Percentiles rank a stretch among this genome's conserved stretches.
These are phyloP conservation scores for Meloidogyne chitwoodi DNA, from an alignment of 1,140 invertebrate species.

Conservation along the genomic window DNA sequence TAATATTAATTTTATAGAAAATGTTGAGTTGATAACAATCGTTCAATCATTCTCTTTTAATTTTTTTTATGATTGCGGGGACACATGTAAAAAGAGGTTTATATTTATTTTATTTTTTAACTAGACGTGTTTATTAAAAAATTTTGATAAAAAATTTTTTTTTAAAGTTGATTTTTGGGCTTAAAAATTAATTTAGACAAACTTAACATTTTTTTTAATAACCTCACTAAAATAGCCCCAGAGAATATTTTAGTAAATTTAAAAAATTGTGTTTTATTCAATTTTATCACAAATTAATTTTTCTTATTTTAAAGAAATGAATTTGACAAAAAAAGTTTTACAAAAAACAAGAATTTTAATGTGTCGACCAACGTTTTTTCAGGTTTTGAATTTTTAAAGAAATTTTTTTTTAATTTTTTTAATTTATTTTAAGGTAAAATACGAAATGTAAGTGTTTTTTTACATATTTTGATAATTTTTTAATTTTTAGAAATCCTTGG, in stretches of 20 bases:
- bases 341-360: slow-evolving; percentile 38
- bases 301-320: background rate
- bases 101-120: too few relatives aligned
- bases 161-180: too few relatives aligned
- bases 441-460: background rate
- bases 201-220: too few relatives aligned
- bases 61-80: background rate
- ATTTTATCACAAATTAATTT: too few relatives aligned
- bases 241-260: too few relatives aligned
- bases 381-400: slow-evolving; percentile 26
- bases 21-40: background rate
- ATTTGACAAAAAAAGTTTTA: background rate
- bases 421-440: slow-evolving; percentile 1
- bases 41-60: background rate
- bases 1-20: too few relatives aligned
- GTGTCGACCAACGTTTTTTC: slow-evolving; percentile 55
- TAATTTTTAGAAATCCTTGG: slow-evolving; percentile 57
- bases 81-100: background rate
- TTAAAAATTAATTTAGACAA: too few relatives aligned
- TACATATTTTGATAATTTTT: slow-evolving; percentile 27
- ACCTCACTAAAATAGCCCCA: too few relatives aligned
- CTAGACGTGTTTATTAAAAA: too few relatives aligned
- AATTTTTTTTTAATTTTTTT: background rate
- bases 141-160: too few relatives aligned
- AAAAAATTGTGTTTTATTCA: too few relatives aligned